Evolutionary conservation across 2,888 invertebrate genomes (phyloP), one percentile per base, ranked within the genome.

Genomic region (Tethea ocularis): DNA sequence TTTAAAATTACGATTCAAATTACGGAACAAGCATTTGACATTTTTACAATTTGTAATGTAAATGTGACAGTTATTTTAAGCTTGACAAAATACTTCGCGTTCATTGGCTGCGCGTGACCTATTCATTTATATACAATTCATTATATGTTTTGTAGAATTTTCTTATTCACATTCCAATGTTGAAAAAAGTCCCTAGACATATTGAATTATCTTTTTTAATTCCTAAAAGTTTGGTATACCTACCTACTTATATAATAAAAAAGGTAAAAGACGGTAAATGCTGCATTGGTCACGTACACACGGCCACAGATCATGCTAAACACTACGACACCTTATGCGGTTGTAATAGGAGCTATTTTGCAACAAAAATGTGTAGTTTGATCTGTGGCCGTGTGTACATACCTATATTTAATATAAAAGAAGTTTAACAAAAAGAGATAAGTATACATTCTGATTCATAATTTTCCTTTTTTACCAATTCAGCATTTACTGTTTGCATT

Each of bases 31-130:
- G 17, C 20, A 6, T 46, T 20, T 17, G 1, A 46, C 41, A 46
- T 46, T 46, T 20, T 8, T 20, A 7, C 7, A 1, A 46, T 46
- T 17, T 46, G 41, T 46, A 20, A 46, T 46, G 46, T 46, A 46
- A 20, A 46, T 46, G 10, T 46, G 46, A 46, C 46, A 46, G 46
- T 46, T 46, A 20, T 46, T 17, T 17, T 17, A 20, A 20, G 46
- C 10, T 20, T 46, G 10, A 46, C 46, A 46, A 20, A 46, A 46
- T 10, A 10, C 46, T 20, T 10, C 15, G 11, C n/a, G 22, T 17
- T 29, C 26, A 29, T 53, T 29, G n/a, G 17, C 17, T 53, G 51
- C 58, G 52, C 61, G 60, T 57, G 60, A 58, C 60, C 57, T 57
- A 57, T 60, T 36, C 26, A 55, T 51, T 54, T 26, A 41, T n/a